Conservation (phyloP, 2,113 vertebrate species). For the Loxodonta africana region DNA sequence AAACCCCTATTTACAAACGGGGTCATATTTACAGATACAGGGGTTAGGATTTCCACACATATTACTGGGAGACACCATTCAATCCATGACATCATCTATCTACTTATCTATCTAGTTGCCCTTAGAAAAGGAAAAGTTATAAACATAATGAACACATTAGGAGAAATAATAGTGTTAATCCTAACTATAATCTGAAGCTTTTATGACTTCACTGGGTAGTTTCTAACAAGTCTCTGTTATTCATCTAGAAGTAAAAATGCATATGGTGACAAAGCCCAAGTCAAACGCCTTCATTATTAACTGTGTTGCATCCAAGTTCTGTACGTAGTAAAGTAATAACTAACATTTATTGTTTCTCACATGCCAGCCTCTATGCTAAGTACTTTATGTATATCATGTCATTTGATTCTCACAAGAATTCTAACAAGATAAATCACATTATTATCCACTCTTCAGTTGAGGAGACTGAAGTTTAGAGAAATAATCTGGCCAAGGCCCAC, state of each 20-base stretch:
- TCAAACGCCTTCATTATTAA: neutral
- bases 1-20: too few species aligned
- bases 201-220: neutral
- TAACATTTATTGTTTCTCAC: neutral
- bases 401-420: neutral
- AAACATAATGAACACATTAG: neutral
- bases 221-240: conserved; percentile 19
- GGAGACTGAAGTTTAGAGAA: neutral
- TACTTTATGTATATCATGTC: neutral
- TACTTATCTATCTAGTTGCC: neutral
- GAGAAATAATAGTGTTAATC: neutral
- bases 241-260: neutral
- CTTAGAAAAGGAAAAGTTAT: neutral
- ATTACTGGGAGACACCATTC: too few species aligned
- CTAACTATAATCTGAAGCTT: conserved; percentile 17
- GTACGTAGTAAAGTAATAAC: neutral
- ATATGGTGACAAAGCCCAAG: neutral
- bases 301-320: neutral
- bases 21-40: too few species aligned
- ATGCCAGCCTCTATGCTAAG: neutral
- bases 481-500: neutral
- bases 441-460: neutral
- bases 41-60: too few species aligned
- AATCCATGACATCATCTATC: neutral
- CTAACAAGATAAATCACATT: neutral